Base-by-base conservation (phyloP, 2,888 invertebrate genomes). In the Hypomecis atomaria region DNA sequence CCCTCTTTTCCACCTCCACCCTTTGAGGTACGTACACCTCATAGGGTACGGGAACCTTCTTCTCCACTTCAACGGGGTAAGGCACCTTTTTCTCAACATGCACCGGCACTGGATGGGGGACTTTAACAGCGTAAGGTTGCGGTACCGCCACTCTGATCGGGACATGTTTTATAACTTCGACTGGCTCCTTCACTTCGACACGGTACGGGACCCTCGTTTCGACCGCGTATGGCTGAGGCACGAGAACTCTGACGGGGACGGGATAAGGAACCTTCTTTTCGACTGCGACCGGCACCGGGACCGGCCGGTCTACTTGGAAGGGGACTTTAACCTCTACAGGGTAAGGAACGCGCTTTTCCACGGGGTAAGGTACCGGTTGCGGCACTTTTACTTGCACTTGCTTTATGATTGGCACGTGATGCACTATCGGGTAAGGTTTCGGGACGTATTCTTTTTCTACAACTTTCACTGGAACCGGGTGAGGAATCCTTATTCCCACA, bases 181-280 rank as follows among this genome's bases (percentile, higher is more conserved):
- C 77, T 10, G 90, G 91, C 66, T 92, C 89, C 85, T 93, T 94
- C 4, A 93, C 87, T 70, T 89, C 85, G 4, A 92, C 88, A 0
- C 89, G 90, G 71, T 89, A 89, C 1, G 90, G 91, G 36, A 93
- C 88, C 78, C 78, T 84, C 68, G 89, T 85, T 82, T 94, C 94
- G 93, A 94, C 89, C 8, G 94, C 89, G 73, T 93, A 94, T 0
- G 94, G 94, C 69, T 90, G 88, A 4, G 93, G 93, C 34, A 93
- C 88, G 56, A 86, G 74, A 37, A 93, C 86, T 77, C 82, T 90
- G 34, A 89, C 87, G 0, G 91, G 90, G 0, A 91, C 89, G 3
- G 90, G 88, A 66, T 88, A 88, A n/a, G 87, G 88, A 5, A 90
- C 88, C 71, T 76, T 77, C 69, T 90, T 85, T 78, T 94, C 94